These are phyloP conservation scores for Synchiropus splendidus DNA, from an alignment of 2,113 vertebrate species.

Conservation along the genomic window DNA sequence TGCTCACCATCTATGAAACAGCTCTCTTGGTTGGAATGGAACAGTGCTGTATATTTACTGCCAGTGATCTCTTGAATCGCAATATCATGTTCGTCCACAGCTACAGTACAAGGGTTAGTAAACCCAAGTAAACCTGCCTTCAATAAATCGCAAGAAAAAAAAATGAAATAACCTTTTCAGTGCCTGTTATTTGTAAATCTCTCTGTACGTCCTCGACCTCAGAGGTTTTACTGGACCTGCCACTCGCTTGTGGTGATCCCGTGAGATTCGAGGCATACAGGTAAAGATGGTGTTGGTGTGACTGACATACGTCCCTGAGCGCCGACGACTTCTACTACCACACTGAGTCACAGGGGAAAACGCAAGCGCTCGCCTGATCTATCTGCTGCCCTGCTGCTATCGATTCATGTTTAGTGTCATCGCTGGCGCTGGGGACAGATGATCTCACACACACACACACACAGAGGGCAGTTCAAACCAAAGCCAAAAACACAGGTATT, in stretches of 20 bases:
- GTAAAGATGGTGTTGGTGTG: constrained; percentile 38
- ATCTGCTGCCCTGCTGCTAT: constrained; percentile 45
- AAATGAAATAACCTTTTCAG: constrained; percentile 28
- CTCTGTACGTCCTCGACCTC: constrained; percentile 25
- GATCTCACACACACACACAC: constrained; percentile 20
- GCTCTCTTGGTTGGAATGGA: no score
- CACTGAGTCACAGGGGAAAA: constrained; percentile 14
- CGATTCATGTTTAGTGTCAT: constrained; percentile 49
- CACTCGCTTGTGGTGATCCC: constrained; percentile 21
- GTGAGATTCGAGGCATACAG: constrained; percentile 16
- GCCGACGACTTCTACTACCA: constrained; percentile 23
- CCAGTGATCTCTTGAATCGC: constrained; percentile 21
- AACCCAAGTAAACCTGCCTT: constrained; percentile 20
- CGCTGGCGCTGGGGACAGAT: constrained; percentile 36
- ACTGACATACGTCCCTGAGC: constrained; percentile 38
- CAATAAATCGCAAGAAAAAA: constrained; percentile 23
- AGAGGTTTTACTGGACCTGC: constrained; percentile 12
- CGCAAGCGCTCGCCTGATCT: constrained; percentile 32
- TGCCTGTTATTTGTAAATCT: constrained; percentile 23
- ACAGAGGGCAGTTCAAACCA: no score
- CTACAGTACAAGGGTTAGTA: constrained; percentile 23
- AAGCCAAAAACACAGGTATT: no score
- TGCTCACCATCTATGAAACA: no score
- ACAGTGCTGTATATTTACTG: no score
- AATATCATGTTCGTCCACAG: constrained; percentile 3